Evolutionary conservation across 1,140 invertebrate genomes (phyloP).

Genomic region (Hermetia illucens): DNA sequence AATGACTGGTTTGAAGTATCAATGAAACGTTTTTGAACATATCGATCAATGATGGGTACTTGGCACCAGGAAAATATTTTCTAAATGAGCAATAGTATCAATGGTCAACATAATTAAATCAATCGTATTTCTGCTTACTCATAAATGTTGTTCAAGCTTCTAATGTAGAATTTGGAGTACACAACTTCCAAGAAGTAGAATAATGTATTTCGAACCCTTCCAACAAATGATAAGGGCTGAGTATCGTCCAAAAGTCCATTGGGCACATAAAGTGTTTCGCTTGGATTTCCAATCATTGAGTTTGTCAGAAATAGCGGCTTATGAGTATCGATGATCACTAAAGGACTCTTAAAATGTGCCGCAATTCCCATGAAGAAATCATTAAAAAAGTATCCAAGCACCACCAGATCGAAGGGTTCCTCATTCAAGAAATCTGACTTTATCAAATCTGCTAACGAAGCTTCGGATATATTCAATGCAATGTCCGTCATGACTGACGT

Average conservation of each 20-base stretch:
- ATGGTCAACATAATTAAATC: too few relatives aligned
- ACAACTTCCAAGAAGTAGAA: not conserved
- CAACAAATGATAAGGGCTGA: not conserved
- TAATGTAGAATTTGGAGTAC: constrained; percentile 4
- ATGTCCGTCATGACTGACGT: too few relatives aligned
- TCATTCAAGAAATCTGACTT: constrained; percentile 3
- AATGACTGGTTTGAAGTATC: constrained; percentile 18
- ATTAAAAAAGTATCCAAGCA: constrained; percentile 9
- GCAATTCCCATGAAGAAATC: constrained; percentile 9
- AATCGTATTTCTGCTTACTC: constrained; percentile 8
- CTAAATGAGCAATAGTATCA: too few relatives aligned
- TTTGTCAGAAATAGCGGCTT: constrained; percentile 5
- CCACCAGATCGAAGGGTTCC: constrained; percentile 9
- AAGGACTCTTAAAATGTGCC: constrained; percentile 10
- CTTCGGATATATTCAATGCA: too few relatives aligned
- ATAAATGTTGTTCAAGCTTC: constrained; percentile 4
- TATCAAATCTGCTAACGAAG: too few relatives aligned
- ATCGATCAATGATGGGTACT: constrained; percentile 15
- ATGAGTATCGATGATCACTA: constrained; percentile 6
- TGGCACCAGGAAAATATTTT: constrained; percentile 12
- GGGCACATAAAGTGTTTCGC: constrained; percentile 7
- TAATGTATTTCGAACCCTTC: not conserved
- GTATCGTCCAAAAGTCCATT: not conserved
- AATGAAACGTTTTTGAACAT: constrained; percentile 15
- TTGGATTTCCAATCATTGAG: constrained; percentile 8